Base-by-base conservation (phyloP, 2,888 invertebrate species). In the Trachelus tabidus region DNA sequence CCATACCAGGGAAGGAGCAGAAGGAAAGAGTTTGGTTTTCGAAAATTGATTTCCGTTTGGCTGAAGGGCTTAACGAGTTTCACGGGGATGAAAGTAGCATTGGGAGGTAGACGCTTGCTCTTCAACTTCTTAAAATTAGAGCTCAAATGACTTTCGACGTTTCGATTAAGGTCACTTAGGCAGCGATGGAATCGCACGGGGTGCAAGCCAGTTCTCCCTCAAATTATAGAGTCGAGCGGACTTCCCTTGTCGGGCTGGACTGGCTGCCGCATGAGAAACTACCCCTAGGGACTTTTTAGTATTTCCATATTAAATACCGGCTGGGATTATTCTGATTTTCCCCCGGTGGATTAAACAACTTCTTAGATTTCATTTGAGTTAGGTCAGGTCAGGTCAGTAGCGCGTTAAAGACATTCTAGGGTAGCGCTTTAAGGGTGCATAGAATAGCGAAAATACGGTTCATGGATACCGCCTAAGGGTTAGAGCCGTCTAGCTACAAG, bases 131-230 rank as follows among this genome's bases (percentile, higher is more conserved):
- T 56, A 56, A 56, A 56, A 56, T 56, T 56, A 23, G 56, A 15
- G 56, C 56, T 56, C 74, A 37, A 85, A 84, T 81, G 82, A 84
- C 80, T 82, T 83, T 85, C 82, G 85, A 85, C 84, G 82, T 82
- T 81, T 85, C 85, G 83, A 85, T 85, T 85, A 85, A 85, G 83
- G 85, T 78, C 81, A 80, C 71, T 80, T 79, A 76, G 76, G 74
- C 68, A 34, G 69, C 68, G 68, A 77, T 76, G 40, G 73, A 80
- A 77, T 56, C 56, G 56, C 56, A 56, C 23, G 23, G 56, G 56
- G 23, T 56, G 9, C 23, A 56, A 23, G 56, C 56, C 9, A 23
- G 56, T 56, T 56, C 56, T 56, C 56, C 56, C 9, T 56, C 78
- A 82, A 81, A 84, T 81, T 84, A 79, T 76, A 79, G 74, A 78